Evolutionary conservation across 1,140 invertebrate genomes (phyloP).

Genomic region (Heliothis virescens): DNA sequence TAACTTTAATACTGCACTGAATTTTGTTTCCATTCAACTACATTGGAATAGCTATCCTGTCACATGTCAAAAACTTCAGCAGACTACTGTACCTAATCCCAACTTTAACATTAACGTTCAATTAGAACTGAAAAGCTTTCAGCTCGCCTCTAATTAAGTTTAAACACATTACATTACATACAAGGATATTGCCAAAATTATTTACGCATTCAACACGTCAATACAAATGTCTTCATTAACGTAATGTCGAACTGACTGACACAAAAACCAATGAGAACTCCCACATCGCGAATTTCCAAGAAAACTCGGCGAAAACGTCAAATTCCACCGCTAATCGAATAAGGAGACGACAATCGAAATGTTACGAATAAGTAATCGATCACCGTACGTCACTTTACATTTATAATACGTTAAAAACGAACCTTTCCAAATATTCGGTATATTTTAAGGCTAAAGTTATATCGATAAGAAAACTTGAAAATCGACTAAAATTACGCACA

Average conservation of each 20-base stretch:
- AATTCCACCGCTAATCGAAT: constrained; percentile 76
- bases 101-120: not conserved
- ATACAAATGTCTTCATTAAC: constrained; percentile 82
- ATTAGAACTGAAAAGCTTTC: not conserved
- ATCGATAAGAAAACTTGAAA: constrained; percentile 21
- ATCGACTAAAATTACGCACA: constrained; percentile 17
- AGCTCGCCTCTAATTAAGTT: constrained; percentile 3
- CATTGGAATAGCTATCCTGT: not conserved
- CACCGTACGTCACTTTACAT: constrained; percentile 65
- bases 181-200: constrained; percentile 42
- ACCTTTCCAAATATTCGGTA: constrained; percentile 12
- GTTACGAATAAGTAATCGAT: constrained; percentile 72
- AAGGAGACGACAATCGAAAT: constrained; percentile 70
- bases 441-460: constrained; percentile 11
- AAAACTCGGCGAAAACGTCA: constrained; percentile 77
- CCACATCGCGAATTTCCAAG: constrained; percentile 78
- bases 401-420: constrained; percentile 45
- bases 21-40: no score
- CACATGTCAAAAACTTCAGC: not conserved
- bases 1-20: no score
- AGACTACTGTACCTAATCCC: not conserved
- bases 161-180: constrained; percentile 1
- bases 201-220: constrained; percentile 61
- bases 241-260: constrained; percentile 48
- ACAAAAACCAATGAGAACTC: constrained; percentile 72